Base-by-base conservation (phyloP, 2,888 invertebrate genomes). In the Drosophila hawaiiensis region DNA sequence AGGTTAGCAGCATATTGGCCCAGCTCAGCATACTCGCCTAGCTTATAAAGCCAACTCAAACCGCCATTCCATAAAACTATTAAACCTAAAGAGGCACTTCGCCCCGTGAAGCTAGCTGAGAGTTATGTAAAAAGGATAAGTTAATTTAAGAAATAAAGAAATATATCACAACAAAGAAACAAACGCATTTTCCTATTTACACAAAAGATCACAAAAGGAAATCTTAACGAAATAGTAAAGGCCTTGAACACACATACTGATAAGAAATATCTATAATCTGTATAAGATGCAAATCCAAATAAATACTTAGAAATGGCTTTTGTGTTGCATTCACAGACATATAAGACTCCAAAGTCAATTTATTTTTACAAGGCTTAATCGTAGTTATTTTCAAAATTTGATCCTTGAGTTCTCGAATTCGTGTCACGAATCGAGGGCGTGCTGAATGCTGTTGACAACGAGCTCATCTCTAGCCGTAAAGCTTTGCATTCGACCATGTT, bases 401-500 rank as follows among this genome's bases (percentile, higher is more conserved):
- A 25, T 16, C 25, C 7, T 4, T 25, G 25, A 47, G 9, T 25
- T 25, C 9, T 16, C 16, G 4, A 16, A 47, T 19, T 66, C 69
- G 72, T 73, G 60, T 61, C 73, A 70, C 70, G 70, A 33, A 33
- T 16, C 12, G 12, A 31, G 14, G 2, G 25, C 19, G 9, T 14
- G 10, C 12, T 37, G 35, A 14, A 29, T 12, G 0, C 49, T 22
- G 25, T 5, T 25, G 28, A 12, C 16, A 61, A 60, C 53, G 39
- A 10, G 33, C 2, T 12, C 74, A 47, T 55, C 66, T 29, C 69
- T 47, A 63, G 25, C 59, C 59, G 67, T 56, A 62, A 72, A 65
- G 73, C 70, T 73, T 54, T 68, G 78, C 78, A 72, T 54, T 69
- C 62, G 62, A 75, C 73, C 71, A 35, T 70, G 59, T 78, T 78